phyloP scores from a whole-genome alignment of 2,888 invertebrate genomes.

The Brenthis hecate region DNA sequence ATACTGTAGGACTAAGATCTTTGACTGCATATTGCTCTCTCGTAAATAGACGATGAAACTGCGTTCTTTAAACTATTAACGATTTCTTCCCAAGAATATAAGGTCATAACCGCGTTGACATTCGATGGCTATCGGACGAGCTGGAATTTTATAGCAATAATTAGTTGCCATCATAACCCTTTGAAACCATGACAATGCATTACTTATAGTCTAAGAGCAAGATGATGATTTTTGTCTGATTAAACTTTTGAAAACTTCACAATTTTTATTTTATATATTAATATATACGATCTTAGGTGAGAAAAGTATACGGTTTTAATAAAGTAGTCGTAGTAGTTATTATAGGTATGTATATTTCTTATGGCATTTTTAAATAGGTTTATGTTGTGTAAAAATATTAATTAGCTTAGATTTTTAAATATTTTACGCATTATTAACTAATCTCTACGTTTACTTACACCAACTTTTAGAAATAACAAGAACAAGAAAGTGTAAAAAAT shows the following conservation, averaged over 20 bases:
- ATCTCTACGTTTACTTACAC: no score
- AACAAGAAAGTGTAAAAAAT: no score
- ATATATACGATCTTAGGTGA: no score
- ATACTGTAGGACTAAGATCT: not conserved
- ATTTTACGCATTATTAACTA: no score
- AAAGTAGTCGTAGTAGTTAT: no score
- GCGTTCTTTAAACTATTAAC: constrained; percentile 14
- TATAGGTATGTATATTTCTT: no score
- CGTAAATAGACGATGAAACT: not conserved
- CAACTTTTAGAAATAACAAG: no score
- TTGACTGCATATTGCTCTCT: not conserved
- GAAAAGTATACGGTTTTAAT: no score
- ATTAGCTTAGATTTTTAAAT: no score
- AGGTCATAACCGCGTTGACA: constrained; percentile 35
- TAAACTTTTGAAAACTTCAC: not conserved
- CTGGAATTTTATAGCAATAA: constrained; percentile 34
- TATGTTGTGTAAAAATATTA: no score
- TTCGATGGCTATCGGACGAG: constrained; percentile 25
- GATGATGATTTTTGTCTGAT: not conserved
- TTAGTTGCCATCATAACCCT: constrained; percentile 34
- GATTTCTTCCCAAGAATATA: constrained; percentile 29
- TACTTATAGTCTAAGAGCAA: constrained; percentile 30
- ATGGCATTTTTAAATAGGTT: no score
- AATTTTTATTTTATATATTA: no score
- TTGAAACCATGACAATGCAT: constrained; percentile 32